Evolutionary conservation across 2,888 invertebrate species (phyloP), one percentile per base, ranked within the genome.

Genomic region (Lasioglossum pauxillum): DNA sequence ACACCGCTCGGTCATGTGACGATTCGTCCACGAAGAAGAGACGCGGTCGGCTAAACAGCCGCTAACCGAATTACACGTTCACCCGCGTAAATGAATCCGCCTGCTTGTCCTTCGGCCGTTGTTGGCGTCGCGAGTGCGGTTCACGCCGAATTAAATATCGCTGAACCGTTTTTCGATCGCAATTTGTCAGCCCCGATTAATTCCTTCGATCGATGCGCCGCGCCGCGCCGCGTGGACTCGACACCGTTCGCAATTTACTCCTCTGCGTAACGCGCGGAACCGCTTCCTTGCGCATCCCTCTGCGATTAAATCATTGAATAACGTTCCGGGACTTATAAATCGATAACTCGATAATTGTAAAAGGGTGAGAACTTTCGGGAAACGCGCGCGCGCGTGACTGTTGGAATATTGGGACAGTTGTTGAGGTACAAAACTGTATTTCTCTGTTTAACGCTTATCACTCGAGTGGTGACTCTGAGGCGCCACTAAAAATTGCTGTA

Each of bases 131-230:
- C n/a, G n/a, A 38, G 38, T 5, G 46, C 60, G 44, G n/a, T 27
- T 67, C 44, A 19, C 74, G 49, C 46, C 31, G 73, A 67, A 79
- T 79, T 74, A 74, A 79, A 46, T 73, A 23, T 44, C 72, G 60
- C 78, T 60, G 57, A 41, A 72, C 12, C 72, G 78, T 79, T n/a
- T 79, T 19, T 19, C 57, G 49, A 71, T 78, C 72, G 75, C 46
- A 12, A 64, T 67, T 67, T 49, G 49, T 67, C 67, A n/a, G 5
- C 44, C 7, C 23, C 67, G 76, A 67, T 67, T 67, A 46, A 67
- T 67, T 23, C n/a, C 46, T 46, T 5, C 44, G 14, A 60, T 60
- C 75, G 41, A 60, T 27, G 35, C 5, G 35, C 35, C 3, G 35
- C 35, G 3, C 35, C 35, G 23, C 41, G n/a, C 41, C 64, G 14